phyloP scores from a whole-genome alignment of 2,113 vertebrate species.

The Cyphotilapia sp. region DNA sequence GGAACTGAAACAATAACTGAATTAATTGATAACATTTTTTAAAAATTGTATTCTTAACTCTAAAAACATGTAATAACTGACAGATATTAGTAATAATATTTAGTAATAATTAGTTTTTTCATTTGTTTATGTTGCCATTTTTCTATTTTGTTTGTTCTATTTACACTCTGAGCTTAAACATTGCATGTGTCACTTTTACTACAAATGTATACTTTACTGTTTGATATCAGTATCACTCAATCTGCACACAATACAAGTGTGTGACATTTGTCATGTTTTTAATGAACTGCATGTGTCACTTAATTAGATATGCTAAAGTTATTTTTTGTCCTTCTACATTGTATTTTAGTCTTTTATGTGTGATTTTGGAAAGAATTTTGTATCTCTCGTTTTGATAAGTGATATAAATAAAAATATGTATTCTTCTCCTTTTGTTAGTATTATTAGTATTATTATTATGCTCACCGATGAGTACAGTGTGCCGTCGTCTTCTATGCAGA shows the following conservation, averaged over 20 bases:
- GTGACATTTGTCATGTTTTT: neutral
- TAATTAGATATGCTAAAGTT: neutral
- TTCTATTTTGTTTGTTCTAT: rapidly evolving
- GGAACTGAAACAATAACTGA: neutral
- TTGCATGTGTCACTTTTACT: rapidly evolving
- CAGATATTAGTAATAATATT: neutral
- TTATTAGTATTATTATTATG: neutral
- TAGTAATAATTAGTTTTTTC: neutral
- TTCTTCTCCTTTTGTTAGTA: neutral
- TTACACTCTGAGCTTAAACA: neutral
- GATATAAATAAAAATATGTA: neutral
- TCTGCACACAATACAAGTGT: neutral
- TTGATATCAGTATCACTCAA: neutral
- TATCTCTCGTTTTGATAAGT: neutral
- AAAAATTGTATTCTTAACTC: neutral
- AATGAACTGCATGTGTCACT: neutral
- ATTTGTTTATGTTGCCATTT: neutral
- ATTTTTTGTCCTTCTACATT: rapidly evolving
- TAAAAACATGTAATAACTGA: neutral
- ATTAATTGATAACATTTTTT: neutral
- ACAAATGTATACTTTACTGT: neutral
- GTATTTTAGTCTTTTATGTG: neutral
- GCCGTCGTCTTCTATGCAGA: conserved; percentile 84
- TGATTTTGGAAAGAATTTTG: neutral
- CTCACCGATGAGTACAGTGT: conserved; percentile 82